phyloP scores from a whole-genome alignment of 2,797 vertebrate species.

The Poecilia gillii region DNA sequence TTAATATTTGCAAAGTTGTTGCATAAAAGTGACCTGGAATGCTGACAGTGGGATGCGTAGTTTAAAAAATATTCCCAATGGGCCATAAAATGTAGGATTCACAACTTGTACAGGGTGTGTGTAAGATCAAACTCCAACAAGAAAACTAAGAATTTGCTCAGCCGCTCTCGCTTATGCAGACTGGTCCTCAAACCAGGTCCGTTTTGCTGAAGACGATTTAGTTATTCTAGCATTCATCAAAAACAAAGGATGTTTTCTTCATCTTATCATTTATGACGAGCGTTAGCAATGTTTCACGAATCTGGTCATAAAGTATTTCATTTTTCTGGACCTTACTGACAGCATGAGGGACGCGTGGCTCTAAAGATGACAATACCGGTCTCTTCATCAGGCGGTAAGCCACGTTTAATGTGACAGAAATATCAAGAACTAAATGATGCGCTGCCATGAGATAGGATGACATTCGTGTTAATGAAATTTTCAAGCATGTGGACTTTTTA shows the following conservation, averaged over 20 bases:
- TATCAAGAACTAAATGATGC: constrained; percentile 5
- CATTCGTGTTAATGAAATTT: constrained; percentile 1
- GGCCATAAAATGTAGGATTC: neutral
- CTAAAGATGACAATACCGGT: neutral
- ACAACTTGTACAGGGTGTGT: neutral
- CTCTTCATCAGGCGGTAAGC: neutral
- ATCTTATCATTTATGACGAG: constrained; percentile 11
- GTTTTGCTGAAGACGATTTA: constrained; percentile 25
- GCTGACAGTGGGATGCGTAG: neutral
- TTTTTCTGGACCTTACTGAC: constrained; percentile 7
- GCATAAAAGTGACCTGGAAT: neutral
- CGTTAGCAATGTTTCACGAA: constrained; percentile 6
- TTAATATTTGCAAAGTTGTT: neutral
- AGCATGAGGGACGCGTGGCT: neutral
- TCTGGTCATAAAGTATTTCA: neutral
- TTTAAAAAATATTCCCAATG: neutral
- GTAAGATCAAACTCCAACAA: neutral
- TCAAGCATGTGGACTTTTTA: neutral
- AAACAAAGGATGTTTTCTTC: constrained; percentile 19
- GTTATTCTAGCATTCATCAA: constrained; percentile 19
- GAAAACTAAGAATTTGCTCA: neutral
- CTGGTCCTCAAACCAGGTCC: neutral
- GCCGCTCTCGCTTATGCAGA: neutral
- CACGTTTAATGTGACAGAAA: constrained; percentile 9
- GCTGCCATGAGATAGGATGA: constrained; percentile 1